These are phyloP conservation scores for Geotrypetes seraphini DNA, from an alignment of 2,797 vertebrate species.

Conservation along the genomic window DNA sequence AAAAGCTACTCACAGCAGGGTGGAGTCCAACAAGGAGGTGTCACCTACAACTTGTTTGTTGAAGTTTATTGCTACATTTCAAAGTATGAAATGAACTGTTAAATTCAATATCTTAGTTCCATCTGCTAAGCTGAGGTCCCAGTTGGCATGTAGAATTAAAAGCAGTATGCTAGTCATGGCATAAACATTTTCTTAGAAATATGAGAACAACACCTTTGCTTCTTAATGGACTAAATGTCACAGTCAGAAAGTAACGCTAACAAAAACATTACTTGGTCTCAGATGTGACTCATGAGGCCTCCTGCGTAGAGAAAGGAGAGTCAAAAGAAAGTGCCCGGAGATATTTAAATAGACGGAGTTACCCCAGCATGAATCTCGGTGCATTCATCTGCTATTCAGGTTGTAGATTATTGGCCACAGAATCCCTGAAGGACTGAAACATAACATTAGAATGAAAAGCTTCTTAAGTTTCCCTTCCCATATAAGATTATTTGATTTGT, in stretches of 20 bases:
- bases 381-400: neutral
- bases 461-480: neutral
- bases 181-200: neutral
- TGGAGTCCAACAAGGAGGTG: too few species aligned
- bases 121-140: constrained; percentile 15
- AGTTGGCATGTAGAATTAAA: constrained; percentile 5
- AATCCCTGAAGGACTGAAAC: neutral
- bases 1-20: too few species aligned
- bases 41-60: too few species aligned
- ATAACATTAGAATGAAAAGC: constrained; percentile 7
- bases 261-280: constrained; percentile 10
- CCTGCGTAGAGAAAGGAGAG: neutral
- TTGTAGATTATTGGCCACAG: too few species aligned
- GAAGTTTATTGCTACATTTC: too few species aligned
- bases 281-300: neutral
- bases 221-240: constrained; percentile 1
- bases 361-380: neutral
- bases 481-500: neutral
- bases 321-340: neutral
- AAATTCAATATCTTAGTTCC: constrained; percentile 17
- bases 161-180: constrained; percentile 10
- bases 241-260: constrained; percentile 7
- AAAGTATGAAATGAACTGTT: constrained; percentile 15
- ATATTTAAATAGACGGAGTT: neutral
- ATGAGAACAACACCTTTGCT: neutral